Evolutionary conservation across 2,113 vertebrate species (phyloP).

Genomic region (Phylloscopus trochiloides): DNA sequence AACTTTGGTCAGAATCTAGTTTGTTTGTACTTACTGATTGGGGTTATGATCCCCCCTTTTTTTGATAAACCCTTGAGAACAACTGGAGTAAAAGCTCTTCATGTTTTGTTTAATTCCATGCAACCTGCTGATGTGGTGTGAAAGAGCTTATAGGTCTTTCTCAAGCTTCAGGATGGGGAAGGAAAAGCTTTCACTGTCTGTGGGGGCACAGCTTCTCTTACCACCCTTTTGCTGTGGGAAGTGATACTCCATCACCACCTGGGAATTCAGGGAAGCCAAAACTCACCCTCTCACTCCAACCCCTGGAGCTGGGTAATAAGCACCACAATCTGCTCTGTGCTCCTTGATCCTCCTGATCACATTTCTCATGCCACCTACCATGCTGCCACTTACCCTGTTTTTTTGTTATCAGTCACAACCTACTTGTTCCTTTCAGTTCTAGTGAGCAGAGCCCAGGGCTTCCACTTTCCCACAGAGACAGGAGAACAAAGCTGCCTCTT

Average conservation of each 20-base stretch:
- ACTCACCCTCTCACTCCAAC: background rate
- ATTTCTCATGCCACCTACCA: background rate
- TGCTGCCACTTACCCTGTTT: background rate
- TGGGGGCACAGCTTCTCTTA: background rate
- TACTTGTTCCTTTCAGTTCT: background rate
- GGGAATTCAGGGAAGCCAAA: background rate
- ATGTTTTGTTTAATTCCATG: background rate
- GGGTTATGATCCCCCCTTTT: background rate
- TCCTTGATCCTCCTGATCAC: rapidly evolving
- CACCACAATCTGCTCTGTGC: rapidly evolving
- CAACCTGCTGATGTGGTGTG: background rate
- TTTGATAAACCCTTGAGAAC: background rate
- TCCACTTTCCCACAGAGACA: background rate
- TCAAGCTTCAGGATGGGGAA: background rate
- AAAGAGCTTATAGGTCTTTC: background rate
- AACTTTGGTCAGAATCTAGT: background rate
- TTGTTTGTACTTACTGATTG: background rate
- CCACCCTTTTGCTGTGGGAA: background rate
- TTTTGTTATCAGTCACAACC: background rate
- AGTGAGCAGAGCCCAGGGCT: background rate
- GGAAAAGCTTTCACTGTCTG: background rate
- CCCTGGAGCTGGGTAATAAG: background rate
- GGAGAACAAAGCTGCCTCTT: background rate
- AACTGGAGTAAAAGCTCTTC: background rate
- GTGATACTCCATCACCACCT: background rate